A percentile compares a stretch with the other conserved stretches of the same genome.
Evolutionary conservation across 2,113 vertebrate species (phyloP).

Genomic region (Clarias batrachus): DNA sequence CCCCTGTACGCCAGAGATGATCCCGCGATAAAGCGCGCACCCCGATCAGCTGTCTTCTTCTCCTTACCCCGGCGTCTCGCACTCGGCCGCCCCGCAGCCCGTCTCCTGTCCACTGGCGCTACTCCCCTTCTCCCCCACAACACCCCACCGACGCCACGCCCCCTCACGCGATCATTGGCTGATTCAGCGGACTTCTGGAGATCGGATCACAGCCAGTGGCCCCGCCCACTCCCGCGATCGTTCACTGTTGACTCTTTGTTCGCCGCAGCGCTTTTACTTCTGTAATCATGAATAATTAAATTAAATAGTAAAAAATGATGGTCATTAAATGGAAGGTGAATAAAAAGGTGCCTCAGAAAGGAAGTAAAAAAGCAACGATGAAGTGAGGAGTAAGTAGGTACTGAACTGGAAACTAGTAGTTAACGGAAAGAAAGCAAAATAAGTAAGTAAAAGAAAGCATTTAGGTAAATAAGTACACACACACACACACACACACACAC

Average conservation of each 20-base stretch:
- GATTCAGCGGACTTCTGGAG: background rate
- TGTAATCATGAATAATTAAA: too few relatives aligned
- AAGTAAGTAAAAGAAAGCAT: background rate
- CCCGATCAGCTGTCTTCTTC: constrained; percentile 11
- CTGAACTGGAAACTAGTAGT: background rate
- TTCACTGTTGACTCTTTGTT: background rate
- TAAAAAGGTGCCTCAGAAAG: background rate
- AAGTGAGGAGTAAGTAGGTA: background rate
- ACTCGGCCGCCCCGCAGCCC: background rate
- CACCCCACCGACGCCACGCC: background rate
- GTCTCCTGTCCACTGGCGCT: background rate
- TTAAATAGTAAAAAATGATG: too few relatives aligned
- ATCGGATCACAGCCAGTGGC: background rate
- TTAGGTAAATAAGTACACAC: background rate
- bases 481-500: too few relatives aligned
- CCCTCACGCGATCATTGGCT: background rate
- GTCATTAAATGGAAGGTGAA: too few relatives aligned
- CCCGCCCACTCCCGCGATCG: constrained; percentile 48
- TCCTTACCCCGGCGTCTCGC: background rate
- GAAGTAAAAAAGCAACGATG: background rate
- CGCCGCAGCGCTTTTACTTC: background rate
- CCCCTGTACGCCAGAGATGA: background rate
- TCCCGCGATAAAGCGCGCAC: background rate
- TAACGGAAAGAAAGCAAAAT: background rate
- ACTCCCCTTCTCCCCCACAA: too few relatives aligned